phyloP scores from a whole-genome alignment of 2,888 invertebrate genomes.

The Machimus atricapillus region DNA sequence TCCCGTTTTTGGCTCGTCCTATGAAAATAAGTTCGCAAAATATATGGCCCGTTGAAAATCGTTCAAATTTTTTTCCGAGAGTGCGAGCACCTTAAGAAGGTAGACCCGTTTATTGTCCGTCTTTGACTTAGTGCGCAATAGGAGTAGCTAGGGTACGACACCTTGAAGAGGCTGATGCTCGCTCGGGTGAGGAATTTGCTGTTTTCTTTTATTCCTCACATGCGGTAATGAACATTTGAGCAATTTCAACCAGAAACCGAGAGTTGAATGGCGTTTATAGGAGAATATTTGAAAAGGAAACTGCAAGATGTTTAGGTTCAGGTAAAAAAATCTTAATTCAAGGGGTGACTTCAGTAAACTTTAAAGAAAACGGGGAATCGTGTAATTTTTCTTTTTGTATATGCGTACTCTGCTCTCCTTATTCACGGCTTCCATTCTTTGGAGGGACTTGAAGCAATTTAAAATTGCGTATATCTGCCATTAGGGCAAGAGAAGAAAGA shows the following conservation, averaged over 20 bases:
- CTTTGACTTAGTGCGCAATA: background rate
- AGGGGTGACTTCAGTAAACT: background rate
- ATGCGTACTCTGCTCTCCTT: background rate
- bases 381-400: background rate
- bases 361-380: background rate
- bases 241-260: background rate
- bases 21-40: background rate
- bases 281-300: background rate
- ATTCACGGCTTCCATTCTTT: background rate
- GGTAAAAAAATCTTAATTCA: background rate
- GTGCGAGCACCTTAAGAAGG: background rate
- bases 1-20: background rate
- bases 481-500: background rate
- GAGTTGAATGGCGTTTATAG: background rate
- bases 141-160: background rate
- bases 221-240: conserved; percentile 6
- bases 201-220: background rate
- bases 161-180: background rate
- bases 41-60: background rate
- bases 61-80: background rate
- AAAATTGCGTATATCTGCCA: background rate
- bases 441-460: background rate
- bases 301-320: background rate
- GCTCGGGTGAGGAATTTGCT: background rate
- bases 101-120: background rate